Conservation (phyloP, 2,113 vertebrate species). For the Buteo buteo region DNA sequence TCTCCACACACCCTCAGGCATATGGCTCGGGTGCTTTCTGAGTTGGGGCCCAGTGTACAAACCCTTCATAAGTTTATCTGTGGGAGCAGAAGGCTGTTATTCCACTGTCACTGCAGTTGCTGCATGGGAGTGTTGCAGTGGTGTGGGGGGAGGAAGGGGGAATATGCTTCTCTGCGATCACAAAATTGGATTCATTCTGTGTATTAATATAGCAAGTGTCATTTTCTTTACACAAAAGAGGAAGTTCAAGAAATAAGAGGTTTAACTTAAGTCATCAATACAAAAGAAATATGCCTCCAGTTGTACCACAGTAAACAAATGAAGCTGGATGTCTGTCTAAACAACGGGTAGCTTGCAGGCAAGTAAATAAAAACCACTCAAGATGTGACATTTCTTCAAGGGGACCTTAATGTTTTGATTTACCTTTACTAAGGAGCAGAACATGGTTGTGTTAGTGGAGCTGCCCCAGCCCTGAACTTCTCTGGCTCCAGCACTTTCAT, state of each 20-base stretch:
- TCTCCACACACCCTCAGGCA: background rate
- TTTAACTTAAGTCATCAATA: background rate
- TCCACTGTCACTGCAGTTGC: background rate
- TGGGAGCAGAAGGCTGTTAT: background rate
- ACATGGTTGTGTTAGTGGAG: background rate
- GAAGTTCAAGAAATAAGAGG: background rate
- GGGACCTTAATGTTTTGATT: background rate
- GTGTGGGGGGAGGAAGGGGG: background rate
- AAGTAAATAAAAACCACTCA: background rate
- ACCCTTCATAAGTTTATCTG: background rate
- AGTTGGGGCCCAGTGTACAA: background rate
- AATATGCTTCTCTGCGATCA: background rate
- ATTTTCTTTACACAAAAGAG: background rate
- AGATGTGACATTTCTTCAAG: background rate
- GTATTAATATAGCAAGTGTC: background rate
- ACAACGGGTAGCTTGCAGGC: background rate
- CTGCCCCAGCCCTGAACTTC: background rate
- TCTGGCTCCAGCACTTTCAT: fast-evolving
- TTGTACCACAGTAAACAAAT: background rate
- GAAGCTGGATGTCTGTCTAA: background rate
- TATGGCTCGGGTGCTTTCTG: fast-evolving
- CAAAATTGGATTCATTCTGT: background rate
- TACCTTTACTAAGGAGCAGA: background rate
- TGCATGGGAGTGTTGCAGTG: background rate
- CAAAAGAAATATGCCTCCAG: background rate